Base-by-base conservation (phyloP, 2,797 vertebrate species). In the Nasua narica region DNA sequence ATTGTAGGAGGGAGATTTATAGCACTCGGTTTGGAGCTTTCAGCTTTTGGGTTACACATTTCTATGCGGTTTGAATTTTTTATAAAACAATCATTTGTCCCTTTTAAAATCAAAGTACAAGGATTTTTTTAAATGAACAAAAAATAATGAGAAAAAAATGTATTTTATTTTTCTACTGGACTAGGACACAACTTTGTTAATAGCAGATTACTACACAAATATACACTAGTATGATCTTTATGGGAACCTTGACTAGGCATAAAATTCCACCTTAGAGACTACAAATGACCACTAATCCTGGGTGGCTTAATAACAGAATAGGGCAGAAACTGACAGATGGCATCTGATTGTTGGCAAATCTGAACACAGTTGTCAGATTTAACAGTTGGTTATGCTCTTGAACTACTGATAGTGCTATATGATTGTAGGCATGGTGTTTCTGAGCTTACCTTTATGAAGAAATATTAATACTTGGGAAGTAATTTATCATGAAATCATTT, bases 401-500 rank as follows among this genome's bases (percentile, higher is more conserved):
- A 77, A 19, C 29, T 88, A 87, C 8, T 54, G 25, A 58, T 56
- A 74, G n/a, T 35, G 78, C 54, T 58, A 62, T 72, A 56, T 2
- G 43, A 25, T n/a, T 62, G 21, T 37, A 70, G 35, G 25, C 23
- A 83, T 40, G 14, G 2, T 82, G n/a, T 82, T 92, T 91, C 60
- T 86, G 18, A 81, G 89, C 14, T 87, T 65, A 37, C 15, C 9
- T 56, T 43, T 91, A 54, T 67, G 37, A 87, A 88, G 37, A 82
- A 81, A 89, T 43, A n/a, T 67, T 89, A 54, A 76, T 58, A 52
- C 23, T 85, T 69, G 0, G 14, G 85, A 91, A 81, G 10, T 85
- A 94, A 77, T 83, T 60, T 77, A 90, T 70, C 74, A 95, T 78
- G 35, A 77, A 95, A 95, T 10, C 25, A 95, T 37, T 94, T 90